phyloP scores from a whole-genome alignment of 37 sponge, comb jelly and placozoan genomes.

The Eunapius fragilis region DNA sequence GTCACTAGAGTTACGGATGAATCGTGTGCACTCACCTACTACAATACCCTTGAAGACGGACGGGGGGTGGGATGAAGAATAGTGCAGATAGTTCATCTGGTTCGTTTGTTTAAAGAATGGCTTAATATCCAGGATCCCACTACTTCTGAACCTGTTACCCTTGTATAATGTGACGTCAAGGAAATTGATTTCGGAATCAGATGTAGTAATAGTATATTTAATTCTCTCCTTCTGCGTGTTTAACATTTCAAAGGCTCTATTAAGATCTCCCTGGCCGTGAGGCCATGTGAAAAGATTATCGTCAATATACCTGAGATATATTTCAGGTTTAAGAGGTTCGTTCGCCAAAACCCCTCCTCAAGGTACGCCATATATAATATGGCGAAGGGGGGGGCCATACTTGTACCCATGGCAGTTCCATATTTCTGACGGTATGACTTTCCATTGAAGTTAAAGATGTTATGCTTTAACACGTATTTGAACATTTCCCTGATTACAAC shows the following conservation, averaged over 20 bases:
- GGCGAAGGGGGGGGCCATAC: constrained; percentile 12
- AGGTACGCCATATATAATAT: constrained; percentile 11
- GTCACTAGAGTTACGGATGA: background rate
- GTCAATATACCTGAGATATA: constrained; percentile 16
- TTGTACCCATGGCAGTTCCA: constrained; percentile 38
- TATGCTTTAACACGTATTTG: background rate
- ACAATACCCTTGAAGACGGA: too few species aligned
- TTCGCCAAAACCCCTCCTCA: background rate
- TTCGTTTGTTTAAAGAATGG: constrained; percentile 1
- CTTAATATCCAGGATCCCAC: background rate
- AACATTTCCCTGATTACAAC: background rate
- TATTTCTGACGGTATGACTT: too few species aligned
- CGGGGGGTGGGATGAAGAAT: too few species aligned
- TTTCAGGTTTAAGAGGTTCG: background rate
- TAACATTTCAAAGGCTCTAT: background rate
- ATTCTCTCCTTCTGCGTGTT: background rate
- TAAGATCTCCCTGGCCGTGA: background rate
- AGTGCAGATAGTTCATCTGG: too few species aligned
- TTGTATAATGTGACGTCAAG: constrained; percentile 10
- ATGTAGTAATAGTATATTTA: background rate
- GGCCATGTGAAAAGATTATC: constrained; percentile 24
- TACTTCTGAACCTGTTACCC: background rate
- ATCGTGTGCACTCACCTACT: too few species aligned
- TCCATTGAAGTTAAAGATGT: background rate
- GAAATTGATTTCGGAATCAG: background rate